Evolutionary conservation across 2,113 vertebrate genomes (phyloP).

Genomic region (Dipodomys ordii): DNA sequence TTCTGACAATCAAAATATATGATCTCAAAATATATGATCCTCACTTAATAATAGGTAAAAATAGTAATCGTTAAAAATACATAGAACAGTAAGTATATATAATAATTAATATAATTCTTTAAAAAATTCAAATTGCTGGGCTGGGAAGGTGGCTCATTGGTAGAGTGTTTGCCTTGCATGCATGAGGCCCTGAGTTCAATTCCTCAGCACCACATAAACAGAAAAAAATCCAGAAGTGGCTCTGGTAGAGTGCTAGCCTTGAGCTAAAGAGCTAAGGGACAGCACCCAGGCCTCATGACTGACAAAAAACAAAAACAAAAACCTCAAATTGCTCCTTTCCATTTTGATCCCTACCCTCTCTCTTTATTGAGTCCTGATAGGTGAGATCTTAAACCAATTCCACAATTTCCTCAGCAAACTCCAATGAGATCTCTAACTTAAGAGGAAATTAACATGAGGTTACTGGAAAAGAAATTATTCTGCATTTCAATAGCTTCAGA

Average conservation of each 20-base stretch:
- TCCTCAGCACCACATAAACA: too few species aligned
- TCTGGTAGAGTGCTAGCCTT: too few species aligned
- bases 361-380: not conserved
- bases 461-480: conserved; percentile 10
- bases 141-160: too few species aligned
- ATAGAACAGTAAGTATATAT: not conserved
- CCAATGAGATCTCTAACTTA: not conserved
- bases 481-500: conserved; percentile 35
- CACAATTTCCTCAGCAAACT: not conserved
- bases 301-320: not conserved
- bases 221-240: too few species aligned
- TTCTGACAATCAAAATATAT: not conserved
- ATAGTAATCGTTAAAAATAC: not conserved
- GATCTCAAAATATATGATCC: conserved; percentile 18
- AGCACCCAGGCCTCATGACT: too few species aligned
- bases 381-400: not conserved
- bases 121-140: too few species aligned
- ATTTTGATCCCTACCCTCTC: not conserved
- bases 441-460: not conserved
- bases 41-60: not conserved
- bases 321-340: not conserved
- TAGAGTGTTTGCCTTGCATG: too few species aligned
- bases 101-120: not conserved
- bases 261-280: too few species aligned
- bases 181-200: too few species aligned